Percentiles rank a stretch among this genome's conserved stretches.
phyloP scores from a whole-genome alignment of 2,113 vertebrate genomes.

The Puffinus mauretanicus region DNA sequence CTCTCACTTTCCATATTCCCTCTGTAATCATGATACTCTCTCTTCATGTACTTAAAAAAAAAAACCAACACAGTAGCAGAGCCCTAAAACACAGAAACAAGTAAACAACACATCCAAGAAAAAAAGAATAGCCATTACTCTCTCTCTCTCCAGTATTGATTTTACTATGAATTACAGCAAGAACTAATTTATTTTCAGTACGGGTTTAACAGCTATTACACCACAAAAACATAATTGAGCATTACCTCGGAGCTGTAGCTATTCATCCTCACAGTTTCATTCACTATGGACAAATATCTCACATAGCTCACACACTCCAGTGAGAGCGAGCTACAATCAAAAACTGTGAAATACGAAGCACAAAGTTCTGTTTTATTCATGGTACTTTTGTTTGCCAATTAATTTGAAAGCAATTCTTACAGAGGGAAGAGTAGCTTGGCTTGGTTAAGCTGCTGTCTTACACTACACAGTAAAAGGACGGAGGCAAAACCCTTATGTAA shows the following conservation, averaged over 20 bases:
- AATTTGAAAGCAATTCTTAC: not conserved
- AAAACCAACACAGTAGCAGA: not conserved
- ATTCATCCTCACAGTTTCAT: constrained; percentile 8
- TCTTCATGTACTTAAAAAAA: not conserved
- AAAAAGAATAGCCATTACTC: not conserved
- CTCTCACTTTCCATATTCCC: not conserved
- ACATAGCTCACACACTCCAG: not conserved
- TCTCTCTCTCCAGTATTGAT: not conserved
- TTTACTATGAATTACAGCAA: not conserved
- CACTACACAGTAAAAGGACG: not conserved
- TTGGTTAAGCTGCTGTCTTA: not conserved
- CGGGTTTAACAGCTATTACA: not conserved
- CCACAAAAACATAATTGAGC: not conserved
- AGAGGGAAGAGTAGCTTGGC: not conserved
- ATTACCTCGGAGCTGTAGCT: not conserved
- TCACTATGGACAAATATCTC: not conserved
- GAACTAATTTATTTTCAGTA: not conserved
- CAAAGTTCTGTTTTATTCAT: constrained; percentile 50
- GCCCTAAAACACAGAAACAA: not conserved
- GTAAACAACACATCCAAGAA: not conserved
- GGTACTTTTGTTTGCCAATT: not conserved
- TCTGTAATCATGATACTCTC: not conserved
- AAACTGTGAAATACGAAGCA: constrained; percentile 11
- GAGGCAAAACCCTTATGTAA: not conserved
- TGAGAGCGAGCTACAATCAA: not conserved